Conservation (phyloP, 2,888 invertebrate genomes). For the Cabera pusaria region DNA sequence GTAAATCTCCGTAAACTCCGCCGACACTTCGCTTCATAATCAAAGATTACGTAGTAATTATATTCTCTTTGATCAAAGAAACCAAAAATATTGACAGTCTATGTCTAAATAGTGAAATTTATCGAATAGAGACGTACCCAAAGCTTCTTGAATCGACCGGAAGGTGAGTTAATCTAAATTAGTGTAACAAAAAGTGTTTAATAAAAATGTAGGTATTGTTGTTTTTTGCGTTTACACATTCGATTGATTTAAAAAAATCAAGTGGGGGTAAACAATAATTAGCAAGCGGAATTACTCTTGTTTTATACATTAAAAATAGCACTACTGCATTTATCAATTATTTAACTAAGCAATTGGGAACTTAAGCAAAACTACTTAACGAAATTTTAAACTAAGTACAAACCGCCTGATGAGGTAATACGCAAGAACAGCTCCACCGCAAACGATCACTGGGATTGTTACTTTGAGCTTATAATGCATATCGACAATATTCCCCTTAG, state of each 20-base stretch:
- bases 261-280: background rate
- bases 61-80: no score
- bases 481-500: slow-evolving; percentile 38
- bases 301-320: slow-evolving; percentile 3
- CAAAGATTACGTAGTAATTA: no score
- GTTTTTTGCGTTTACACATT: no score
- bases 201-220: slow-evolving; percentile 18
- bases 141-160: slow-evolving; percentile 46
- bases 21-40: no score
- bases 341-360: no score
- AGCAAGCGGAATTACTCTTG: no score
- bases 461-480: slow-evolving; percentile 81
- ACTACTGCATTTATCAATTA: no score
- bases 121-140: slow-evolving; percentile 61
- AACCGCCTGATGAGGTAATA: slow-evolving; percentile 82
- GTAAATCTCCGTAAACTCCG: slow-evolving; percentile 12
- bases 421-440: slow-evolving; percentile 78
- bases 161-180: slow-evolving; percentile 40
- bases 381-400: no score
- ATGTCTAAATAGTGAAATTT: no score
- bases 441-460: slow-evolving; percentile 76
- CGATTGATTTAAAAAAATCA: no score
- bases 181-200: slow-evolving; percentile 33
- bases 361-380: no score
- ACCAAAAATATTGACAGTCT: no score